These are phyloP conservation scores for Rhinoraja longicauda DNA, from an alignment of 2,797 vertebrate genomes.

Conservation along the genomic window DNA sequence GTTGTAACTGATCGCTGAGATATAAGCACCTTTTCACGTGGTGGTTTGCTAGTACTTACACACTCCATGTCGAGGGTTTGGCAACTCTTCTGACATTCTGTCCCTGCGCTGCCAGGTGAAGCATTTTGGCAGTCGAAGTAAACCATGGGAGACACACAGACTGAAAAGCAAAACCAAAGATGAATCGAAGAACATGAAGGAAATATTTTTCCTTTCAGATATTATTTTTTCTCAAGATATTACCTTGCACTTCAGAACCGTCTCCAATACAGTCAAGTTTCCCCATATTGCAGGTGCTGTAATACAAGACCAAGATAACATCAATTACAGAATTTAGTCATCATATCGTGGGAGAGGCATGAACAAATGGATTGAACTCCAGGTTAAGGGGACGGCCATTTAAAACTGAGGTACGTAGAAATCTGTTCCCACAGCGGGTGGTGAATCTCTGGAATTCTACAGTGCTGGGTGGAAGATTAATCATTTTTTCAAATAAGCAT, in stretches of 20 bases:
- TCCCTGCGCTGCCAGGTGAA: conserved; percentile 53
- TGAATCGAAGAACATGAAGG: not conserved
- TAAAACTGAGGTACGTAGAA: not conserved
- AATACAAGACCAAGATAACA: conserved; percentile 35
- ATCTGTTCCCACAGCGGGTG: not conserved
- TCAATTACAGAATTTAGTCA: not conserved
- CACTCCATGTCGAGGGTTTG: conserved; percentile 67
- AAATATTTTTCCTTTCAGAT: not conserved
- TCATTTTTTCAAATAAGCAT: too few relatives aligned
- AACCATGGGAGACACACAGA: conserved; percentile 68
- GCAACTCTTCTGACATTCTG: conserved; percentile 78
- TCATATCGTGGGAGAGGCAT: too few relatives aligned
- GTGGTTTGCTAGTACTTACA: conserved; percentile 60
- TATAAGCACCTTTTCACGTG: not conserved
- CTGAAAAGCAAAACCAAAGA: conserved; percentile 52
- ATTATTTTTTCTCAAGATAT: conserved; percentile 19
- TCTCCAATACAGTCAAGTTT: conserved; percentile 57
- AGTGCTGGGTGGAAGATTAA: not conserved
- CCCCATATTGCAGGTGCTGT: conserved; percentile 55
- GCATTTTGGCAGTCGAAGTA: conserved; percentile 69
- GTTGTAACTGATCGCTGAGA: not conserved
- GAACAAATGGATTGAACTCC: too few relatives aligned
- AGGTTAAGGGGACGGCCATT: too few relatives aligned
- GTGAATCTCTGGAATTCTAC: not conserved
- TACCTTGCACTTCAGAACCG: conserved; percentile 48